Evolutionary conservation across 1,140 invertebrate genomes (phyloP), one percentile per base, ranked within the genome.

Genomic region (Oreohelix idahoensis): DNA sequence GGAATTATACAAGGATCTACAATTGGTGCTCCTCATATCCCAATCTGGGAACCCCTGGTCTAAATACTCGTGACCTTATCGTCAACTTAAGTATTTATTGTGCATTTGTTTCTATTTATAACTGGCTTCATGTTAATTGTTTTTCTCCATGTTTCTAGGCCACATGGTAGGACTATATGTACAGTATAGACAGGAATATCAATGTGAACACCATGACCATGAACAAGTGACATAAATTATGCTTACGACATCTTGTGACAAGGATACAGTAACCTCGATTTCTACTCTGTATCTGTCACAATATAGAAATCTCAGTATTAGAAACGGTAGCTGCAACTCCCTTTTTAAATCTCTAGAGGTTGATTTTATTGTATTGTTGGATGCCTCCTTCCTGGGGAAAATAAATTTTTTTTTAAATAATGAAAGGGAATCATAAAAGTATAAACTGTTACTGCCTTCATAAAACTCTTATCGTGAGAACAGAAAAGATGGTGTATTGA

Each of bases 201-300:
- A n/a, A n/a, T n/a, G n/a, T n/a, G n/a, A n/a, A n/a, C n/a, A n/a
- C n/a, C n/a, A n/a, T n/a, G n/a, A n/a, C n/a, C n/a, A n/a, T n/a
- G 8, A 32, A 66, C 5, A 23, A 32, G 29, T 32, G 32, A 32
- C 4, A 66, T 8, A 29, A 66, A 66, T 5, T 11, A n/a, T 58
- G 29, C 63, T 66, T 66, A 66, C 63, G 63, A 66, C 63, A 66
- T 66, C 11, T 29, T 66, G 63, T 66, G 63, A 66, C 63, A 10
- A 66, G 29, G 63, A 66, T 35, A 66, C 29, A 66, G 63, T 11
- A 32, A 32, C 29, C 11, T 13, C 63, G 32, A 32, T 32, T 32
- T 66, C 29, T 66, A 5, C 5, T 66, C 63, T 66, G 63, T 66
- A 66, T 11, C 63, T 66, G 63, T 32, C 63, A 66, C n/a, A 66